These are phyloP conservation scores for Aphelocoma californica DNA, from an alignment of 2,797 vertebrate genomes.

Conservation along the genomic window DNA sequence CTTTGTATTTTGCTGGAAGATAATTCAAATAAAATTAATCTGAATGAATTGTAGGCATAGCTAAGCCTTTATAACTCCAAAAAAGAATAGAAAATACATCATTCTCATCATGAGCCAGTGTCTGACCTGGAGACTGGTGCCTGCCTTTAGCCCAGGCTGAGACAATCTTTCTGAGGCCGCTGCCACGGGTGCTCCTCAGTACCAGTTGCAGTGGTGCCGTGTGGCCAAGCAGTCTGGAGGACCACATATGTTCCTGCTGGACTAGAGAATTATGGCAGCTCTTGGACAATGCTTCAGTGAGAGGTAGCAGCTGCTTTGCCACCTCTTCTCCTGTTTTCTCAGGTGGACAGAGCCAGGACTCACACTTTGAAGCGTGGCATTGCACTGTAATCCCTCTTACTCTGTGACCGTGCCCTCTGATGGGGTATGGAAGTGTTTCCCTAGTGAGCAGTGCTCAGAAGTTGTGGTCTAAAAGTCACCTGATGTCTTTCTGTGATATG, in stretches of 20 bases:
- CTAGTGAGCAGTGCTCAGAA: not conserved
- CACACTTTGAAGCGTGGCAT: rapidly evolving
- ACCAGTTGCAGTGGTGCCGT: not conserved
- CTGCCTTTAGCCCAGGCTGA: not conserved
- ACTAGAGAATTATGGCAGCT: not conserved
- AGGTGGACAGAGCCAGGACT: not conserved
- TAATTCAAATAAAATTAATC: not conserved
- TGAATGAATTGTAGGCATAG: not conserved
- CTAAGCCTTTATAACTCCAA: not conserved
- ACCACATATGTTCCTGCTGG: not conserved
- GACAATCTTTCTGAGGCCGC: not conserved
- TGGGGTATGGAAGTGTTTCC: not conserved
- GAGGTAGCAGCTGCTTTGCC: not conserved
- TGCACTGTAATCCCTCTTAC: not conserved
- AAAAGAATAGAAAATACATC: not conserved
- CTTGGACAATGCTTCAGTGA: not conserved
- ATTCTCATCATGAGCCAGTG: not conserved
- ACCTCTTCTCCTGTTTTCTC: not conserved
- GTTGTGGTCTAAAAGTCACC: not conserved
- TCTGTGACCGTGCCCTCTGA: not conserved
- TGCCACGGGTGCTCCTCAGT: not conserved
- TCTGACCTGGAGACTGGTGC: not conserved
- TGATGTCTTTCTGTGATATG: not conserved
- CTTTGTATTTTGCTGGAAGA: not conserved
- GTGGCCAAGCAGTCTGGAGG: not conserved